Base-by-base conservation (phyloP, 2,888 invertebrate species). In the Tenthredo livida region DNA sequence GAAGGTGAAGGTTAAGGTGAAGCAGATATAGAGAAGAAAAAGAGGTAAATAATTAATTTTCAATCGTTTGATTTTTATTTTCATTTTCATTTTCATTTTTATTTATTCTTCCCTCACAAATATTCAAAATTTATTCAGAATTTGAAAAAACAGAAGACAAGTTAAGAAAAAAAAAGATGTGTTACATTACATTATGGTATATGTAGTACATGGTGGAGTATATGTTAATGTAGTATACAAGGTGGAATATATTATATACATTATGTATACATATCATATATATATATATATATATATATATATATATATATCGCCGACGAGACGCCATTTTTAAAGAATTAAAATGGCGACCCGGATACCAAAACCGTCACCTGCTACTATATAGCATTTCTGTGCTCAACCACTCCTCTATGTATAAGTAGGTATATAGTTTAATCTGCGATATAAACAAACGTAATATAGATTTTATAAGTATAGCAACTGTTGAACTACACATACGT, bases 271-370 rank as follows among this genome's bases (percentile, higher is more conserved):
- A 29, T 29, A 29, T 29, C 2, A 29, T 37, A 37, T 37, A 37
- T 7, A 7, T 37, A 7, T 37, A 7, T 37, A 37, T 37, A 37
- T 7, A 37, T 37, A 37, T 37, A 7, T 61, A 9, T 61, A 12
- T 7, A 21, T 61, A 25, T 9, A 61, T 54, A 9, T 25, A 25
- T 21, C 0, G 6, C 1, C 54, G n/a, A 54, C 61, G 61, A 25
- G 61, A 61, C 61, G 61, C 61, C 61, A 61, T 61, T 61, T 61
- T 61, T 61, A 61, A 61, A 61, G 61, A 25, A 61, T 61, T 61
- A 61, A 61, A 61, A 61, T 61, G 61, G 61, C 61, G 61, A 61
- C 61, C 21, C 61, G 61, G 21, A 61, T 61, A 61, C 61, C 61
- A 47, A 47, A 47, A 10, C 21, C 61, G 61, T 61, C 61, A 61